A percentile compares a stretch with the other conserved stretches of the same genome.
phyloP scores from a whole-genome alignment of 1,140 invertebrate genomes.

The Aphaenogaster floridana region DNA sequence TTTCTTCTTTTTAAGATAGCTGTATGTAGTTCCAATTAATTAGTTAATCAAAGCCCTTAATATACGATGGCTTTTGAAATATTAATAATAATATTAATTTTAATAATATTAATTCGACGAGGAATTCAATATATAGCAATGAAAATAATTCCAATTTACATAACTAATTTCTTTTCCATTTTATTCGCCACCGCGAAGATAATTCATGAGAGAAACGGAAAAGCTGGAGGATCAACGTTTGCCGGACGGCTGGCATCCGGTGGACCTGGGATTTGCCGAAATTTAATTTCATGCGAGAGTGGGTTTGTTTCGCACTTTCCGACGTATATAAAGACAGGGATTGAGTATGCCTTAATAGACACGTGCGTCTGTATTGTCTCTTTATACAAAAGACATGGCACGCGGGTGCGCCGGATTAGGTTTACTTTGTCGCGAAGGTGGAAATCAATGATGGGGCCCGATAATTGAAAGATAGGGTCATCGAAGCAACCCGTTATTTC shows the following conservation, averaged over 20 bases:
- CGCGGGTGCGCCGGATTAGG: slow-evolving; percentile 65
- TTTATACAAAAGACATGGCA: slow-evolving; percentile 52
- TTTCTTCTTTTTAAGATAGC: background rate
- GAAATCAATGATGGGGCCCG: slow-evolving; percentile 60
- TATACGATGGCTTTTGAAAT: background rate
- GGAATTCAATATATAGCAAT: background rate
- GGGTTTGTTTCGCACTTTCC: slow-evolving; percentile 36
- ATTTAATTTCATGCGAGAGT: slow-evolving; percentile 67
- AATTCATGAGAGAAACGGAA: slow-evolving; percentile 4
- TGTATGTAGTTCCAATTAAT: background rate
- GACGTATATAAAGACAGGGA: background rate
- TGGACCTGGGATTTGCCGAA: slow-evolving; percentile 20
- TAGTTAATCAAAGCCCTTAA: background rate
- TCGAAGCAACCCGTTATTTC: slow-evolving; percentile 74
- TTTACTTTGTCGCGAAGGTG: slow-evolving; percentile 71
- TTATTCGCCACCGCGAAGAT: background rate
- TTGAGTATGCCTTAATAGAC: background rate
- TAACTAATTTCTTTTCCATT: slow-evolving; percentile 16
- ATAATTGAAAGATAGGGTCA: slow-evolving; percentile 73
- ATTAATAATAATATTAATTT: background rate
- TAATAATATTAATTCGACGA: background rate
- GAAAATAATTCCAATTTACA: slow-evolving; percentile 24
- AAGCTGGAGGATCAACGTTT: background rate
- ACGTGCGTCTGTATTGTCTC: background rate
- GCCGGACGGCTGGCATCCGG: slow-evolving; percentile 20